Percentiles rank a stretch among this genome's conserved stretches.
These are phyloP conservation scores for Picus viridis DNA, from an alignment of 2,797 vertebrate genomes.

Conservation along the genomic window DNA sequence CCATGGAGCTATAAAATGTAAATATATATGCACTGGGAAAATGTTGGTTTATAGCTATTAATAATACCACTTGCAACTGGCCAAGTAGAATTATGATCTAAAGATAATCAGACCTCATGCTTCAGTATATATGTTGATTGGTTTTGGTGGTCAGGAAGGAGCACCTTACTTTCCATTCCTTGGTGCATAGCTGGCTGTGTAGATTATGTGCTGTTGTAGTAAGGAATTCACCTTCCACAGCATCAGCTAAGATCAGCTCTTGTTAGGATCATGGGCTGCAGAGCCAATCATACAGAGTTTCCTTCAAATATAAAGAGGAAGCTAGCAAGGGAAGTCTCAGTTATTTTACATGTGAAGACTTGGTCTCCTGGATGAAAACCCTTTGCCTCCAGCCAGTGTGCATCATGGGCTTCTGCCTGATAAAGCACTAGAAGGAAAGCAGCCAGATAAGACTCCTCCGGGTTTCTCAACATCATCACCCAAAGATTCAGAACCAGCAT, in stretches of 20 bases:
- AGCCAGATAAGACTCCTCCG: background rate
- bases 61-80: background rate
- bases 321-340: background rate
- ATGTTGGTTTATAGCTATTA: constrained; percentile 61
- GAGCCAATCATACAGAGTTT: background rate
- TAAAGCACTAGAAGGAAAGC: background rate
- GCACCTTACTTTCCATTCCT: background rate
- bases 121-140: background rate
- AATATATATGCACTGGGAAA: constrained; percentile 21
- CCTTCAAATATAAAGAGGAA: background rate
- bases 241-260: background rate
- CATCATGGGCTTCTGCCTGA: background rate
- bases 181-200: background rate
- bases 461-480: background rate
- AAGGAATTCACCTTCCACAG: background rate
- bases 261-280: background rate
- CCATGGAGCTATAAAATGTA: background rate
- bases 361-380: background rate
- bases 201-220: background rate
- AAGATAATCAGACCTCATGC: background rate
- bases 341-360: background rate
- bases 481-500: background rate
- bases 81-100: background rate
- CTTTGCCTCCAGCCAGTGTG: background rate
- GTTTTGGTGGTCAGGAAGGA: background rate